These are phyloP conservation scores for Siphamia tubifer DNA, from an alignment of 2,113 vertebrate genomes.

Conservation along the genomic window DNA sequence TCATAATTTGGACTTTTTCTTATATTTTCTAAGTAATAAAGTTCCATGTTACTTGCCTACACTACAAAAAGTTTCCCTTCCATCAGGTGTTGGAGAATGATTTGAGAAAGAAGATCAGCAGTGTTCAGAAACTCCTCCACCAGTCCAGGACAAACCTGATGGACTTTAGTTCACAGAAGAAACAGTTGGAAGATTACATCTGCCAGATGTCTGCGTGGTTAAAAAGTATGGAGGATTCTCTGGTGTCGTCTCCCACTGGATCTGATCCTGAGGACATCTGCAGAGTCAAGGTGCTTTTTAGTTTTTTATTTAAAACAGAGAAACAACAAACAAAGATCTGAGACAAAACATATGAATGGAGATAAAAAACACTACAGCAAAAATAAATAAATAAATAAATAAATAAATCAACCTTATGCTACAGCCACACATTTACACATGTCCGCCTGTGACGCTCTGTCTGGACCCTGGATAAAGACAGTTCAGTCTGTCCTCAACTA, in stretches of 20 bases:
- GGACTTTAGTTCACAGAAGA: slow-evolving; percentile 86
- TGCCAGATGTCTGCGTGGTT: slow-evolving; percentile 85
- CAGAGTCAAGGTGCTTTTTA: slow-evolving; percentile 86
- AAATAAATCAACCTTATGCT: too few species aligned
- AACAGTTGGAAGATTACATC: slow-evolving; percentile 86
- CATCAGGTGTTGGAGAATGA: slow-evolving; percentile 90
- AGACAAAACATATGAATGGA: too few species aligned
- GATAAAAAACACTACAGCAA: too few species aligned
- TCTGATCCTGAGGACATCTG: slow-evolving; percentile 84
- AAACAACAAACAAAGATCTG: not conserved
- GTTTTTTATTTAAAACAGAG: not conserved
- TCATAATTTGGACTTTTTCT: too few species aligned
- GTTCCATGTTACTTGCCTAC: not conserved
- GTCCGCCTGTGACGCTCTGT: too few species aligned
- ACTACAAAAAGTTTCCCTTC: too few species aligned
- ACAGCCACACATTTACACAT: too few species aligned
- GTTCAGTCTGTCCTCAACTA: too few species aligned
- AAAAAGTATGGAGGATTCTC: slow-evolving; percentile 81
- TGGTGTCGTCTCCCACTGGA: slow-evolving; percentile 77
- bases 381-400: too few species aligned
- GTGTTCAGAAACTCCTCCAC: slow-evolving; percentile 84
- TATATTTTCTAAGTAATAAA: not conserved
- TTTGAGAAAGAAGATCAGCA: slow-evolving; percentile 86
- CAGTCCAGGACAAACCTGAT: slow-evolving; percentile 83
- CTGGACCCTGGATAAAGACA: too few species aligned